These are phyloP conservation scores for Sarcophaga variegata DNA, from an alignment of 2,888 invertebrate genomes.

Conservation along the genomic window DNA sequence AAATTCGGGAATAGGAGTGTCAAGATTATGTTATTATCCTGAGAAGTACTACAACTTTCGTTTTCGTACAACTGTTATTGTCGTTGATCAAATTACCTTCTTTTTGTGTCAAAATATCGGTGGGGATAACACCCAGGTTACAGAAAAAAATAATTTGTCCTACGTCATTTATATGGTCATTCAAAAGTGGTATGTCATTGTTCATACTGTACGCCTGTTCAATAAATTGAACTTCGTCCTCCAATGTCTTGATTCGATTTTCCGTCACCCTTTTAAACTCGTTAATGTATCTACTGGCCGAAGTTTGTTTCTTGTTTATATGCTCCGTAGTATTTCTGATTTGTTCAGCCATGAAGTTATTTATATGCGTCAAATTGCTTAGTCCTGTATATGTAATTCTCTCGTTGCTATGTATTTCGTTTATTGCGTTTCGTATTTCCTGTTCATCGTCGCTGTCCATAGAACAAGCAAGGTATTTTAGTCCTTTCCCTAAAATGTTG, in stretches of 20 bases:
- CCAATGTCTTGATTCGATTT: conserved; percentile 57
- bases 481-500: conserved; percentile 39
- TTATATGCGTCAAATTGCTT: background rate
- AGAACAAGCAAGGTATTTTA: conserved; percentile 34
- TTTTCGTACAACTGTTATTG: conserved; percentile 44
- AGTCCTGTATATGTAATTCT: too few species aligned
- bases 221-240: conserved; percentile 65
- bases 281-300: conserved; percentile 61
- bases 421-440: background rate
- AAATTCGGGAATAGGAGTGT: background rate
- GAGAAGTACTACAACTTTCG: background rate
- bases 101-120: conserved; percentile 55
- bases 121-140: conserved; percentile 59
- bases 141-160: conserved; percentile 55
- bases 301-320: conserved; percentile 63
- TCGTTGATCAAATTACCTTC: conserved; percentile 53
- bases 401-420: background rate
- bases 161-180: too few species aligned
- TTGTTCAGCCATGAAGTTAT: background rate
- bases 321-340: conserved; percentile 50
- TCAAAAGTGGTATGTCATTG: too few species aligned
- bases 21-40: background rate
- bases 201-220: too few species aligned
- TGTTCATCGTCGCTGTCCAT: conserved; percentile 49
- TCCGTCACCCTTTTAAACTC: conserved; percentile 52